Base-by-base conservation (phyloP, 2,888 invertebrate genomes). In the Nyleta sp. region DNA sequence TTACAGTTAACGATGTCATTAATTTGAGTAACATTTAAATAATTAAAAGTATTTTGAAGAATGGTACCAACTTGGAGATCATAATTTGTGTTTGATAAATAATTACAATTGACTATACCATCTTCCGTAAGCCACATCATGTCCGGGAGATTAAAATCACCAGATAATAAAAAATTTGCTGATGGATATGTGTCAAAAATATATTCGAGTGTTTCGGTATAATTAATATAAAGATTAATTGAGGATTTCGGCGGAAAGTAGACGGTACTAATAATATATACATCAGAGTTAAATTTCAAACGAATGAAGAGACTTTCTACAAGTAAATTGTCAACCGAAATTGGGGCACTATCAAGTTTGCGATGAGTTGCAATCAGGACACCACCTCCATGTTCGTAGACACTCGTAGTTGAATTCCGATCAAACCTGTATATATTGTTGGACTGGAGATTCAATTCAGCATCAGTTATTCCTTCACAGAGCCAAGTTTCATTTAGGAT, bases 401-500 rank as follows among this genome's bases (percentile, higher is more conserved):
- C 2, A 28, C 17, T 50, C 2, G 50, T 31, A 28, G 20, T 31
- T 15, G 7, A 10, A 15, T 31, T 31, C 8, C 50, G 28, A 8
- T 50, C 50, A 15, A 15, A 10, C n/a, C 50, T 50, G 15, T 15
- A 50, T 2, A 50, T 28, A 13, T 50, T 31, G 31, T 11, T 15
- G 13, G 28, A 28, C 8, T 50, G 2, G 2, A 50, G 31, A 17
- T 17, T 10, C 5, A 50, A 15, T 17, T 50, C 50, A 50, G 28
- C 15, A 31, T 50, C 31, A 15, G 6, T 8, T 8, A 50, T 31
- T 8, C 15, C 31, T 2, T 28, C 15, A 7, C 15, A 11, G 5
- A 50, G 31, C 50, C 50, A 50, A 6, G 50, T 50, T 15, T 50
- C 50, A 7, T 13, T 50, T 10, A 50, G 24, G n/a, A 50, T 50